Conservation (phyloP, 2,113 vertebrate genomes). For the Rhynchomys soricoides region DNA sequence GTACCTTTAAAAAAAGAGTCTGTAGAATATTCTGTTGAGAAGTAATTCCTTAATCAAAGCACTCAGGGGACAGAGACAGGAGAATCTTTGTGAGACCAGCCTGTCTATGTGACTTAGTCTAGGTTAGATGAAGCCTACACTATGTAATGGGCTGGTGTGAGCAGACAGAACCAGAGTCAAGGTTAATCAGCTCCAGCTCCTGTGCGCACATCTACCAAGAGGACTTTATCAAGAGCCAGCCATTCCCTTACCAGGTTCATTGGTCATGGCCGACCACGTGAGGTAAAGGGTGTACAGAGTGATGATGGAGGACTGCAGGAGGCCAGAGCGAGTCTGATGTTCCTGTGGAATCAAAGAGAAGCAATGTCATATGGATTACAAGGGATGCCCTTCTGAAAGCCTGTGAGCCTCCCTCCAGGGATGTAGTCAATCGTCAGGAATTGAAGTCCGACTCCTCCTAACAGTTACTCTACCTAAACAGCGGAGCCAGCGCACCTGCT, state of each 20-base stretch:
- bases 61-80: background rate
- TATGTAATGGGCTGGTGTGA: background rate
- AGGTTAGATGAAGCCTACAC: background rate
- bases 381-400: background rate
- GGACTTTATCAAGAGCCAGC: background rate
- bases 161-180: background rate
- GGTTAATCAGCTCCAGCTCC: background rate
- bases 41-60: background rate
- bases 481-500: background rate
- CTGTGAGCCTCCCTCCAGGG: background rate
- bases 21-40: background rate
- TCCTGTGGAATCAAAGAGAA: conserved; percentile 87
- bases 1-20: background rate
- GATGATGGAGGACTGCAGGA: conserved; percentile 96
- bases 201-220: background rate
- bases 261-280: conserved; percentile 97
- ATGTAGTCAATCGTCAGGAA: background rate
- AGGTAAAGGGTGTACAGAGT: conserved; percentile 96
- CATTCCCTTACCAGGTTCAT: conserved; percentile 92
- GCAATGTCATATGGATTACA: background rate
- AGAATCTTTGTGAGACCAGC: background rate
- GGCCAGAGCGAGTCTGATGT: conserved; percentile 91
- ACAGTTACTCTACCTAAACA: background rate
- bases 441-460: background rate
- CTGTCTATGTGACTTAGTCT: background rate